Conservation (phyloP, 2,888 invertebrate genomes). For the Dysmachus trigonus region DNA sequence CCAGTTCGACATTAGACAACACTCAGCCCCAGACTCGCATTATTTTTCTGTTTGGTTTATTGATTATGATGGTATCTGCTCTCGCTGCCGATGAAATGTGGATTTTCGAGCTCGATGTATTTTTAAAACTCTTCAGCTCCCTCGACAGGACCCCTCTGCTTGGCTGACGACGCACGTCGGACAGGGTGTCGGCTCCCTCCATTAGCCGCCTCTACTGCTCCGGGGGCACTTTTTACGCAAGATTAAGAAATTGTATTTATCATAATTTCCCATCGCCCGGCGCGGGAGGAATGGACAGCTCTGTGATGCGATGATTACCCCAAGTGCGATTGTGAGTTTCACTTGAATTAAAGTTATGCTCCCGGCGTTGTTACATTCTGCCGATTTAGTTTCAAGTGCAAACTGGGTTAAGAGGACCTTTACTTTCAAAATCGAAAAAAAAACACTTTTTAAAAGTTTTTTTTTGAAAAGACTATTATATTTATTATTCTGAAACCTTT, state of each 20-base stretch:
- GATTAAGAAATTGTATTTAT: not conserved
- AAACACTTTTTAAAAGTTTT: no score
- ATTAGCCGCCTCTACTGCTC: not conserved
- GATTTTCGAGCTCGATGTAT: conserved; percentile 27
- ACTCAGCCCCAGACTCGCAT: conserved; percentile 37
- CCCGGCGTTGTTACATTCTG: not conserved
- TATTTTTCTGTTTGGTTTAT: conserved; percentile 49
- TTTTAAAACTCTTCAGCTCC: not conserved
- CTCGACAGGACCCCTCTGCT: not conserved
- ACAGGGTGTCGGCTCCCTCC: not conserved
- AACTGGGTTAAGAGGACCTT: not conserved
- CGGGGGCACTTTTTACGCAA: not conserved
- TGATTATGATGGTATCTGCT: conserved; percentile 49
- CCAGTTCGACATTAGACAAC: conserved; percentile 38
- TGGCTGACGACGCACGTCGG: not conserved
- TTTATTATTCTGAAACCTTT: no score
- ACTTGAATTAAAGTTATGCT: not conserved
- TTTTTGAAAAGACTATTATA: no score
- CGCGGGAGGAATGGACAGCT: not conserved
- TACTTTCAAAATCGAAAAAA: no score
- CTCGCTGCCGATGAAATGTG: conserved; percentile 33
- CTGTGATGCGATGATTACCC: not conserved
- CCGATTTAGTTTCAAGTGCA: not conserved
- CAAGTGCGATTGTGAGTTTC: not conserved
- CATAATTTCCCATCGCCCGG: not conserved